Conservation (phyloP, 2,888 invertebrate species). For the Hirudinaria manillensis region DNA sequence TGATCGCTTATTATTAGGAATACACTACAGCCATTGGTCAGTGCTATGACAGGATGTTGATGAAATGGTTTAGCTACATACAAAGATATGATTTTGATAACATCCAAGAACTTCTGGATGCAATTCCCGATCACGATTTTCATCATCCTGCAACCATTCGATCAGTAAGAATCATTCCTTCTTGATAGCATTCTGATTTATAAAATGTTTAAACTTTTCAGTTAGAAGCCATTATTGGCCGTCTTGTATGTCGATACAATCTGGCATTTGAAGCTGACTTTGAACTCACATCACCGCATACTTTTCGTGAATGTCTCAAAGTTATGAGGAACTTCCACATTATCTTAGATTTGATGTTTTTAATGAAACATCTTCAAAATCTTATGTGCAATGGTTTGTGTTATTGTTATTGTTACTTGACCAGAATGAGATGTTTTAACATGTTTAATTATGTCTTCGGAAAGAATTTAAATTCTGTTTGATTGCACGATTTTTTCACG, state of each 20-base stretch:
- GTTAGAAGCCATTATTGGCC: constrained; percentile 3
- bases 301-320: constrained; percentile 1
- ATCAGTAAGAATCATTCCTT: not conserved
- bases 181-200: not conserved
- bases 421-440: not conserved
- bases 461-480: not conserved
- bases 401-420: not conserved
- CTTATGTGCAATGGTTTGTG: not conserved
- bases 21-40: constrained; percentile 5
- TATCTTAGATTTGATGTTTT: not conserved
- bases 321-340: not conserved
- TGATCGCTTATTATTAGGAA: not conserved
- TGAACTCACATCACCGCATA: not conserved
- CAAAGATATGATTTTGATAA: not conserved
- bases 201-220: not conserved
- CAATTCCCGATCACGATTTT: not conserved
- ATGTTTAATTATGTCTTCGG: not conserved
- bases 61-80: constrained; percentile 10
- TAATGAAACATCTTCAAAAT: not conserved
- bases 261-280: not conserved
- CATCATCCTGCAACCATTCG: not conserved
- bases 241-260: not conserved
- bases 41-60: constrained; percentile 11
- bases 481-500: too few relatives aligned
- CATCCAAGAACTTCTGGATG: not conserved